Conservation (phyloP, 2,888 invertebrate species). For the Meghimatium bilineatum region DNA sequence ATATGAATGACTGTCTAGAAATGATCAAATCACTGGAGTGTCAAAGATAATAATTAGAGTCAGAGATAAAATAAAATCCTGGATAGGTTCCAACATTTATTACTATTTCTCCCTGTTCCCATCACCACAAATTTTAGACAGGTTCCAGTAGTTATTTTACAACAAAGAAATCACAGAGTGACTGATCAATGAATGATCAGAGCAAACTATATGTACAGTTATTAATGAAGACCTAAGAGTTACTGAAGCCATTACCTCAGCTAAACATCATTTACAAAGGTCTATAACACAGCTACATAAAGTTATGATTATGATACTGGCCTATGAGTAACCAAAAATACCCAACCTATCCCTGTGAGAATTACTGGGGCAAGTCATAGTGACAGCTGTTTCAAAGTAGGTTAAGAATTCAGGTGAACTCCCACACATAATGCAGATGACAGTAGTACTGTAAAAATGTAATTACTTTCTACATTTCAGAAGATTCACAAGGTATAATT, state of each 20-base stretch:
- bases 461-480: neutral
- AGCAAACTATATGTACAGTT: neutral
- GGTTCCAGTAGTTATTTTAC: too few relatives aligned
- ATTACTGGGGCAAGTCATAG: neutral
- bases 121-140: too few relatives aligned
- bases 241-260: neutral
- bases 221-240: neutral
- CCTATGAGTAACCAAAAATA: neutral
- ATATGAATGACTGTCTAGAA: too few relatives aligned
- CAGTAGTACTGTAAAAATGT: neutral
- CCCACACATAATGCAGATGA: neutral
- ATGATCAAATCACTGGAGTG: too few relatives aligned
- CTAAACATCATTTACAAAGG: neutral
- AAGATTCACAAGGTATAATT: neutral
- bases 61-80: too few relatives aligned
- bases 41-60: too few relatives aligned
- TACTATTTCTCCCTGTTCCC: too few relatives aligned
- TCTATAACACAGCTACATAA: neutral
- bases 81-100: too few relatives aligned
- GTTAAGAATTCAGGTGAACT: slow-evolving; percentile 6
- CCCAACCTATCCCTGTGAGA: neutral
- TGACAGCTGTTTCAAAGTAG: slow-evolving; percentile 3
- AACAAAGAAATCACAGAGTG: too few relatives aligned
- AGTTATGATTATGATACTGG: neutral
- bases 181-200: neutral